phyloP scores from a whole-genome alignment of 1,140 invertebrate species.

The Galleria mellonella region DNA sequence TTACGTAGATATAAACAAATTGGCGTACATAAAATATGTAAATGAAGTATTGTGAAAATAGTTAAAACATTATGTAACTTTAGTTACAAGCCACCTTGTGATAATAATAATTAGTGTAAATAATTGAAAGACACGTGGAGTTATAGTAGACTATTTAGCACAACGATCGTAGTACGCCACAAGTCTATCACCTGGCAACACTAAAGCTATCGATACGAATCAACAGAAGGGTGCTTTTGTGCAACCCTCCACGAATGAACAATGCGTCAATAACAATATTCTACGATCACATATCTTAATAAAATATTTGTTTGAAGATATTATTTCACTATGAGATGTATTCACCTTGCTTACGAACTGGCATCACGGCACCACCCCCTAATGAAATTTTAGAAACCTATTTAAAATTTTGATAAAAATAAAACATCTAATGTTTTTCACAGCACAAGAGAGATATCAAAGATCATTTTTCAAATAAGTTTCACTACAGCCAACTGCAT shows the following conservation, averaged over 20 bases:
- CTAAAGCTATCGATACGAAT: slow-evolving; percentile 22
- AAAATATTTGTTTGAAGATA: slow-evolving; percentile 1
- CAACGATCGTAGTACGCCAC: background rate
- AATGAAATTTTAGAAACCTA: slow-evolving; percentile 62
- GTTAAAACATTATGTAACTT: no score
- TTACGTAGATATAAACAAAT: background rate
- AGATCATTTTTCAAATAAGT: slow-evolving; percentile 52
- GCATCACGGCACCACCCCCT: slow-evolving; percentile 73
- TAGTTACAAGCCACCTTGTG: no score
- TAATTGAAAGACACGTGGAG: no score
- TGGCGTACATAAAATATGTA: background rate
- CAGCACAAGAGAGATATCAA: slow-evolving; percentile 21
- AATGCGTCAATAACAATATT: background rate
- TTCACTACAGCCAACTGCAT: slow-evolving; percentile 48
- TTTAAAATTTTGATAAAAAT: slow-evolving; percentile 47
- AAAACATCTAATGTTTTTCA: slow-evolving; percentile 53
- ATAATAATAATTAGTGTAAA: no score
- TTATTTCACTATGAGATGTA: slow-evolving; percentile 5
- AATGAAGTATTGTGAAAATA: background rate
- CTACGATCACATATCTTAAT: background rate
- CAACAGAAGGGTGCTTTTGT: slow-evolving; percentile 21
- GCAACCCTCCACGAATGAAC: slow-evolving; percentile 15
- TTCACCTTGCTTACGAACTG: slow-evolving; percentile 75
- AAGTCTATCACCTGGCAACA: slow-evolving; percentile 20
- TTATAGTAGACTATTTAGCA: background rate